Base-by-base conservation (phyloP, 2,797 vertebrate species). In the Lophotriccus pileatus region DNA sequence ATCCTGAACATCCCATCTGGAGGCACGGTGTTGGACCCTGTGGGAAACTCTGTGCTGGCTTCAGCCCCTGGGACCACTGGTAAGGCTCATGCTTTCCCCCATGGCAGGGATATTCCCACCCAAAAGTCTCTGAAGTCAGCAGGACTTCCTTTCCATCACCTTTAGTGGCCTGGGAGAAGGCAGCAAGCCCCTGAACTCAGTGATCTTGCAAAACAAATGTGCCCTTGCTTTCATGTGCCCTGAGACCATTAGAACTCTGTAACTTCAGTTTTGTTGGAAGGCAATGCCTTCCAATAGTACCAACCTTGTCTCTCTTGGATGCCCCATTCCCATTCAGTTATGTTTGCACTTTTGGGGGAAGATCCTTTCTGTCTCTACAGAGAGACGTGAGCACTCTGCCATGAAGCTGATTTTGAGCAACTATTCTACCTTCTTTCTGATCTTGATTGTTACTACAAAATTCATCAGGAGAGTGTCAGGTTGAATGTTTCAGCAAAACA, bases 401-500 rank as follows among this genome's bases (percentile, higher is more conserved):
- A 32, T 72, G 6, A 67, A 18, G 63, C 43, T 39, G 50, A 50
- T 76, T 94, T 93, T 11, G 6, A 88, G 86, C 47, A 74, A 80
- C 52, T 69, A 27, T 36, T 56, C 3, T 34, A 18, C 16, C 28
- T 79, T 91, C 46, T 56, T 84, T 94, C 56, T 74, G 75, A 91
- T 79, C 14, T 70, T 32, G 3, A 9, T 44, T 56, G 16, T 21
- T 83, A 37, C 6, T 63, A 37, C 5, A 81, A 75, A 92, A 89
- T 47, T 59, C 63, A 67, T 4, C 39, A 67, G 59, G 3, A 62
- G 7, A 64, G 4, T 7, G 16, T 74, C 63, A 72, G 49, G 37
- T 39, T 56, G 68, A 77, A 82, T 94, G 39, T 92, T 87, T 87
- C 81, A 84, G 75, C 60, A 87, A 96, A 90, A 91, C 67, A 87